phyloP scores from a whole-genome alignment of 2,797 vertebrate species.

The Acanthurus leucopareius region DNA sequence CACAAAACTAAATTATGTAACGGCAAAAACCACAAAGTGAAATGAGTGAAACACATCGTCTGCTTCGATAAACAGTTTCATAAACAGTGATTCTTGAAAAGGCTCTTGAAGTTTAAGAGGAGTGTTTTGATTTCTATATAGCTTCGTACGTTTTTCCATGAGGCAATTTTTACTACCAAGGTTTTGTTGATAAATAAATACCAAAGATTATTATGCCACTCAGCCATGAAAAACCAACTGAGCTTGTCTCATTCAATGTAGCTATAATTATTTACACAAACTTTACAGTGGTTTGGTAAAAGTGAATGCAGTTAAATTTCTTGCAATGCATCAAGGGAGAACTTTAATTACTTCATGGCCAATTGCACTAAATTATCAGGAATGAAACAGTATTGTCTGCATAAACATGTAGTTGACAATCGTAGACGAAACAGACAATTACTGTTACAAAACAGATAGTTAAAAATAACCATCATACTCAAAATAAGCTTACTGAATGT shows the following conservation, averaged over 20 bases:
- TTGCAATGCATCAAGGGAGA: not conserved
- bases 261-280: not conserved
- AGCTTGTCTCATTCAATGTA: not conserved
- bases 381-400: slow-evolving; percentile 6
- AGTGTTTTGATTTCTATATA: not conserved
- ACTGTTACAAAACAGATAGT: not conserved
- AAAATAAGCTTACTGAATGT: not conserved
- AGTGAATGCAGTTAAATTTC: not conserved
- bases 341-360: not conserved
- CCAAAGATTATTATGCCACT: not conserved
- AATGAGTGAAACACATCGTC: slow-evolving; percentile 7
- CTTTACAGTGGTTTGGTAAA: not conserved
- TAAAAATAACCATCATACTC: not conserved
- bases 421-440: not conserved
- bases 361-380: not conserved
- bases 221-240: not conserved
- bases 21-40: slow-evolving; percentile 20
- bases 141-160: slow-evolving; percentile 19
- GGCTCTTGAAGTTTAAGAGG: not conserved
- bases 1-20: slow-evolving; percentile 32
- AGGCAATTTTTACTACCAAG: not conserved
- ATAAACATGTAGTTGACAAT: not conserved
- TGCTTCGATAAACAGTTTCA: slow-evolving; percentile 11
- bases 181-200: slow-evolving; percentile 25
- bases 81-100: slow-evolving; percentile 21